Conservation (phyloP, 2,888 invertebrate genomes). For the Xestia sexstrigata region DNA sequence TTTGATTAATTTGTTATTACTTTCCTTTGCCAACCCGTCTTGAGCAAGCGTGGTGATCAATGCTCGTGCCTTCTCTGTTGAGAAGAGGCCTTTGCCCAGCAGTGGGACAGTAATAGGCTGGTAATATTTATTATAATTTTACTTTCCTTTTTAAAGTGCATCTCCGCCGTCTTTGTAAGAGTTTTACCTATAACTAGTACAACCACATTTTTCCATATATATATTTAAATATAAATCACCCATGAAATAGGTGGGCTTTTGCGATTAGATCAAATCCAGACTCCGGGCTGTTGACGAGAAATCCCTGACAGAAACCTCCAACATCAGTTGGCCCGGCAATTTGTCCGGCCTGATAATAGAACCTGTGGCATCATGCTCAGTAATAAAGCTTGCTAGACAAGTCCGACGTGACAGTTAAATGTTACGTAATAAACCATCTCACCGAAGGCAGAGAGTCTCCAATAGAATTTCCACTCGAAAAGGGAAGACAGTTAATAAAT, state of each 20-base stretch:
- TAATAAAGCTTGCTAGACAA: neutral
- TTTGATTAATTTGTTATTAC: neutral
- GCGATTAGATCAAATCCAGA: neutral
- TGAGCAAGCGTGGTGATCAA: no score
- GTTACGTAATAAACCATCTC: neutral
- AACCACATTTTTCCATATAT: neutral
- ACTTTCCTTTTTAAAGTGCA: neutral
- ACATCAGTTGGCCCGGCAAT: no score
- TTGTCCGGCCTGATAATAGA: neutral
- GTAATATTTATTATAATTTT: neutral
- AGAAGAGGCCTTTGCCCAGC: no score
- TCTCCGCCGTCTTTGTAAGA: no score
- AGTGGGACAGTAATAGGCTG: no score
- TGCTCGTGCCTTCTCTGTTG: no score
- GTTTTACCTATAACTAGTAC: neutral
- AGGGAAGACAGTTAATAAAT: neutral
- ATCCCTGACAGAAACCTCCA: no score
- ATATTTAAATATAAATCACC: no score
- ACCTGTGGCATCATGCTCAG: no score
- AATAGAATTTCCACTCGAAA: neutral
- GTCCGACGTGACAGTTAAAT: neutral
- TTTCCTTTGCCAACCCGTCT: no score
- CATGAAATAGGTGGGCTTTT: neutral
- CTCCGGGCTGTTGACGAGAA: neutral
- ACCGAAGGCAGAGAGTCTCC: neutral